phyloP scores from a whole-genome alignment of 2,888 invertebrate genomes.

The Pachydiplax longipennis region DNA sequence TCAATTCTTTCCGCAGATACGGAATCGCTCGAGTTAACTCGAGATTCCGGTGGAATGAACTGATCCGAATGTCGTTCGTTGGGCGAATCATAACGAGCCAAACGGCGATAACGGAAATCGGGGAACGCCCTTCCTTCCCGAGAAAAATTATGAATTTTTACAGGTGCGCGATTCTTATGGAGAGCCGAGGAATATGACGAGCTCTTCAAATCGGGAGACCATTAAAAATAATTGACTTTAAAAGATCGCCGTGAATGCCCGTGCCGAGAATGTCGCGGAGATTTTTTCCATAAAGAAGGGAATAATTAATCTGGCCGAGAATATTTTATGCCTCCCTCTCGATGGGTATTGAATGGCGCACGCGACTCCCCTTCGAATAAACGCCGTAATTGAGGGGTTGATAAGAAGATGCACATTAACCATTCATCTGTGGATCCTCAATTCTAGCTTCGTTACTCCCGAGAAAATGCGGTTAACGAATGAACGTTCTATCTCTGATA shows the following conservation, averaged over 20 bases:
- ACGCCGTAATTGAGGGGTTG: not conserved
- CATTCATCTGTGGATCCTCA: too few species aligned
- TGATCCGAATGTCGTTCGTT: too few species aligned
- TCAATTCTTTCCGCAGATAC: too few species aligned
- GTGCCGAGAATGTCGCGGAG: not conserved
- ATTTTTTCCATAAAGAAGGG: not conserved
- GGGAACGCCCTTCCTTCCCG: too few species aligned
- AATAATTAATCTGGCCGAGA: conserved; percentile 18
- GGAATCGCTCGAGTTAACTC: too few species aligned
- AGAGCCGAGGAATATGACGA: not conserved
- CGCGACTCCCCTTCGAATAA: not conserved
- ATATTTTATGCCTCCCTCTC: conserved; percentile 7
- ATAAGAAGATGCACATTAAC: too few species aligned
- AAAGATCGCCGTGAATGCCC: not conserved
- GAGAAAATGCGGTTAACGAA: too few species aligned
- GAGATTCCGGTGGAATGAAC: too few species aligned
- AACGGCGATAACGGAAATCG: too few species aligned
- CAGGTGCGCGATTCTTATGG: not conserved
- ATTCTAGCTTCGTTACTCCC: too few species aligned
- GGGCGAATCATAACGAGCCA: too few species aligned
- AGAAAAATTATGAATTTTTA: not conserved
- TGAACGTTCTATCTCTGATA: too few species aligned
- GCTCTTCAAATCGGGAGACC: not conserved
- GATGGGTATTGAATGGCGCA: not conserved
- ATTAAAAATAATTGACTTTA: conserved; percentile 38